phyloP scores from a whole-genome alignment of 37 sponge, comb jelly and placozoan genomes.

The Theonella swinhoei region DNA sequence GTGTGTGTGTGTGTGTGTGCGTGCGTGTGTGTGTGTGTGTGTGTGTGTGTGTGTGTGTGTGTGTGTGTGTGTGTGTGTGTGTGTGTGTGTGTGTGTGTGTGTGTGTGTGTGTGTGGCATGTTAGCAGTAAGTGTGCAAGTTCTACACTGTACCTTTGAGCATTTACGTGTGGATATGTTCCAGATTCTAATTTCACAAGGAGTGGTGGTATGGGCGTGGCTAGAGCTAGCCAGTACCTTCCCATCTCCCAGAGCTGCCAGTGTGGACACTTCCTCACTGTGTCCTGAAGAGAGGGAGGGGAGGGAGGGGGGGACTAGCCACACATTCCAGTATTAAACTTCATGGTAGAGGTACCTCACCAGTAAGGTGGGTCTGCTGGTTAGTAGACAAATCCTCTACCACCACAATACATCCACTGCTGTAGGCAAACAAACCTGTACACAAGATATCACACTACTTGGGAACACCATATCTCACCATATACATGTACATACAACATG shows the following conservation, averaged over 20 bases:
- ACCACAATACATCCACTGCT: slow-evolving; percentile 78
- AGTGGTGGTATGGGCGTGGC: slow-evolving; percentile 20
- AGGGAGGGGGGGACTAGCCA: neutral
- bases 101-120: too few relatives aligned
- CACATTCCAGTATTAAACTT: too few relatives aligned
- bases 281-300: slow-evolving; percentile 53
- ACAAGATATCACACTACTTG: neutral
- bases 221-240: slow-evolving; percentile 62
- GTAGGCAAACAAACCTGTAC: slow-evolving; percentile 74
- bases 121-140: neutral
- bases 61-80: too few relatives aligned
- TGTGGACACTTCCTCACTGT: slow-evolving; percentile 69
- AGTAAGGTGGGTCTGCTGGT: slow-evolving; percentile 55
- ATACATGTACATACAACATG: neutral
- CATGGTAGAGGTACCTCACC: slow-evolving; percentile 29
- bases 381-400: slow-evolving; percentile 67
- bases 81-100: too few relatives aligned
- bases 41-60: too few relatives aligned
- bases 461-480: neutral
- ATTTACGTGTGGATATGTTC: slow-evolving; percentile 46
- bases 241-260: slow-evolving; percentile 67
- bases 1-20: too few relatives aligned
- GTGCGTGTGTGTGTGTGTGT: too few relatives aligned
- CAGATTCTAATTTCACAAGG: slow-evolving; percentile 77
- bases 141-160: slow-evolving; percentile 54